A percentile compares a stretch with the other conserved stretches of the same genome.
Conservation (phyloP, 2,888 invertebrate species). For the Mimachlamys varia region DNA sequence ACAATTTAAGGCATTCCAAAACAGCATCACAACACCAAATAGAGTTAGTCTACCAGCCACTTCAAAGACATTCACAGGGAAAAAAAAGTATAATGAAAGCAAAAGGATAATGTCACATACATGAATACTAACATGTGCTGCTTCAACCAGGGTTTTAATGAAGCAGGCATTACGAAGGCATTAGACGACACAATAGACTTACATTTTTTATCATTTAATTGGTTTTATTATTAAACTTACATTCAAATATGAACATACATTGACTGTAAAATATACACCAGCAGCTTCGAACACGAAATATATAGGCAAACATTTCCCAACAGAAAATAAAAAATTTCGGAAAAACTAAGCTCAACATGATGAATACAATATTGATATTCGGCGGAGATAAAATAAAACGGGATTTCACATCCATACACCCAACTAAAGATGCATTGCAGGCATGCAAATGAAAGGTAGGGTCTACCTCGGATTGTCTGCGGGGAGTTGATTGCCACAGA, state of each 20-base stretch:
- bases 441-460: neutral
- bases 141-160: neutral
- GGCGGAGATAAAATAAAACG: neutral
- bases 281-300: neutral
- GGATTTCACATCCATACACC: conserved; percentile 4
- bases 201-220: too few relatives aligned
- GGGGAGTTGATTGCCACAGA: conserved; percentile 64
- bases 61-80: neutral
- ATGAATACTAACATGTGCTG: neutral
- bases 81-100: neutral
- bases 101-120: neutral
- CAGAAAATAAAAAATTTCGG: neutral
- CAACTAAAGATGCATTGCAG: neutral
- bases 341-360: neutral
- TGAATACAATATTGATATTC: neutral
- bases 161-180: conserved; percentile 6
- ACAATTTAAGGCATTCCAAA: neutral
- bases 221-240: too few relatives aligned
- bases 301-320: neutral
- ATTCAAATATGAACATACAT: too few relatives aligned
- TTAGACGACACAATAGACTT: neutral
- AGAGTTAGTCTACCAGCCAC: neutral
- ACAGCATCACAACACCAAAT: neutral
- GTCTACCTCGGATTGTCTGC: conserved; percentile 70
- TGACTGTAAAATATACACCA: neutral